A percentile compares a stretch with the other conserved stretches of the same genome.
Evolutionary conservation across 2,888 invertebrate genomes (phyloP).

Genomic region (Pristionchus japonicus): DNA sequence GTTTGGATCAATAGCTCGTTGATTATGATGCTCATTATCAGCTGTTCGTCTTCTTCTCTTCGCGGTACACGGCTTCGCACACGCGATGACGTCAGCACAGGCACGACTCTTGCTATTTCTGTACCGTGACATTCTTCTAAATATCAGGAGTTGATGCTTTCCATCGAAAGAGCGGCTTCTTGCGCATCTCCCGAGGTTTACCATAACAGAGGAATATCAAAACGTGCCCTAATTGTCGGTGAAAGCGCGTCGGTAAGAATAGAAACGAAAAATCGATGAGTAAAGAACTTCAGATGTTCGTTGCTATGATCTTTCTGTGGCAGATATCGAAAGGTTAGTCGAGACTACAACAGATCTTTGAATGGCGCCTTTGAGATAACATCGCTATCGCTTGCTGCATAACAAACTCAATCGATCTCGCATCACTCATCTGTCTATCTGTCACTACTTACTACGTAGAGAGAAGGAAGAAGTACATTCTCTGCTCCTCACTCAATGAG

Average conservation of each 20-base stretch:
- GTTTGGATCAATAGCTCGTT: not conserved
- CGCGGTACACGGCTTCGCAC: not conserved
- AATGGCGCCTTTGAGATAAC: not conserved
- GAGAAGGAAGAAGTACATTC: not conserved
- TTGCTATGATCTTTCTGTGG: not conserved
- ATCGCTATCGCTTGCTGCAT: conserved; percentile 7
- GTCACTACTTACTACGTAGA: not conserved
- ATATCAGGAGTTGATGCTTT: conserved; percentile 8
- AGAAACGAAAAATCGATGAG: not conserved
- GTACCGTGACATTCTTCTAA: not conserved
- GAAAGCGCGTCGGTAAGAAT: not conserved
- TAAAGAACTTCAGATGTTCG: not conserved
- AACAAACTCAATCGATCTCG: not conserved
- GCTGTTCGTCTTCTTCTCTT: not conserved
- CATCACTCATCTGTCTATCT: not conserved
- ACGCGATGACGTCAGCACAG: not conserved
- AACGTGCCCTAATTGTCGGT: not conserved
- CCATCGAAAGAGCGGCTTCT: not conserved
- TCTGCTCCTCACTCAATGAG: not conserved
- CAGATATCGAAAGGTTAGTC: not conserved
- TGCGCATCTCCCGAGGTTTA: not conserved
- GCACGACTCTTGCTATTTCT: not conserved
- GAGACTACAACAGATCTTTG: not conserved
- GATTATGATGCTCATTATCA: not conserved
- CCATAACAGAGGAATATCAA: not conserved